Conservation (phyloP, 53 echinoderm and acorn worm genomes). For the Hippasteria phrygiana region DNA sequence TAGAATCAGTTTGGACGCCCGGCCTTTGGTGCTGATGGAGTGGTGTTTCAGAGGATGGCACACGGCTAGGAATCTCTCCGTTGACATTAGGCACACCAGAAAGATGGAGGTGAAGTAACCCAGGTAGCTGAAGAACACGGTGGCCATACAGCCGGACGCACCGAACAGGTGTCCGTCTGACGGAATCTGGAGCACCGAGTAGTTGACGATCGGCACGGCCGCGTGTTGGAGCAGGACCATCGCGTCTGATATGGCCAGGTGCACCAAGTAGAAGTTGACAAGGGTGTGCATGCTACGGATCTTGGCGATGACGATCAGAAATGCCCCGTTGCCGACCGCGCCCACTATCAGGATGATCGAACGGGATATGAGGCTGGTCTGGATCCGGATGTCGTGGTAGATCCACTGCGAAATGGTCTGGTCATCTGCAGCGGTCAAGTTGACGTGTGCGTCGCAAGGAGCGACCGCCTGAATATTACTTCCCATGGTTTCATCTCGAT, state of each 20-base stretch:
- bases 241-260: conserved; percentile 48
- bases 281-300: conserved; percentile 47
- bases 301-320: conserved; percentile 36
- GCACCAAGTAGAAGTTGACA: conserved; percentile 40
- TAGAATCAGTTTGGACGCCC: conserved; percentile 35
- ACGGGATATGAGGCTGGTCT: background rate
- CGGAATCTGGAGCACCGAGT: conserved; percentile 1
- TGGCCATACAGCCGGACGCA: conserved; percentile 10
- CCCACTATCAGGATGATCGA: conserved; percentile 11
- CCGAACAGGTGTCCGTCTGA: conserved; percentile 2
- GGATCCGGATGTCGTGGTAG: background rate
- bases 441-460: conserved; percentile 10
- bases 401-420: background rate
- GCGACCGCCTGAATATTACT: background rate
- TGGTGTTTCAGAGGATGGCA: conserved; percentile 58
- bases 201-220: conserved; percentile 19
- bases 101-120: conserved; percentile 55
- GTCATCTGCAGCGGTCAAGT: conserved; percentile 30
- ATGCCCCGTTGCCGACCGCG: conserved; percentile 36
- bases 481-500: conserved; percentile 3
- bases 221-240: conserved; percentile 27
- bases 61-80: conserved; percentile 60
- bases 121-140: conserved; percentile 35
- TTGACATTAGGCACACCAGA: conserved; percentile 49
- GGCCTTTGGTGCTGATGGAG: conserved; percentile 38